Conservation (phyloP, 2,113 vertebrate species). For the Caranx melampygus region DNA sequence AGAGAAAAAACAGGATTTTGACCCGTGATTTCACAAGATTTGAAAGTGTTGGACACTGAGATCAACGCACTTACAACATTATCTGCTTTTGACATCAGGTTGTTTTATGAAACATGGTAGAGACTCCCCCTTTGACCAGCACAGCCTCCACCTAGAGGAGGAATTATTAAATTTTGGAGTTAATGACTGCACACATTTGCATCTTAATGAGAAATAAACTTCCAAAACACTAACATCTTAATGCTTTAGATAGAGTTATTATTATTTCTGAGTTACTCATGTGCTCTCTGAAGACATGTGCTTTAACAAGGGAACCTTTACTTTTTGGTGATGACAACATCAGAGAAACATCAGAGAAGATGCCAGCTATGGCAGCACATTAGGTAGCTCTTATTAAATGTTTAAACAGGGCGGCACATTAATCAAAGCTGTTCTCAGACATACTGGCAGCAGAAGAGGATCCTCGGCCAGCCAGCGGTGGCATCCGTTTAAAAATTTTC, state of each 20-base stretch:
- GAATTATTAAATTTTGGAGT: slow-evolving; percentile 21
- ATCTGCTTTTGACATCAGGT: slow-evolving; percentile 12
- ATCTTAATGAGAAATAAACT: slow-evolving; percentile 45
- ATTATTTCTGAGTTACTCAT: background rate
- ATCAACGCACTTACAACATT: background rate
- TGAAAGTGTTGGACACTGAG: background rate
- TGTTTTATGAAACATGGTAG: slow-evolving; percentile 25
- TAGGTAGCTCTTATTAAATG: background rate
- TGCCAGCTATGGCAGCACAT: background rate
- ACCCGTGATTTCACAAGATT: background rate
- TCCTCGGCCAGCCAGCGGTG: no score
- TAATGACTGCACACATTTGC: slow-evolving; percentile 39
- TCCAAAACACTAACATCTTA: background rate
- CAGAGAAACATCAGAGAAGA: background rate
- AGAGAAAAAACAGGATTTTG: slow-evolving; percentile 5
- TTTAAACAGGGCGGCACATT: background rate
- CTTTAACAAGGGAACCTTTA: slow-evolving; percentile 12
- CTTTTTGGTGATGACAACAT: background rate
- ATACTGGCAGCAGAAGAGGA: background rate
- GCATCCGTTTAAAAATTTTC: background rate
- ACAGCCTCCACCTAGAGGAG: slow-evolving; percentile 22
- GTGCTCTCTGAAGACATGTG: background rate
- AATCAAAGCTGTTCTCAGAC: background rate
- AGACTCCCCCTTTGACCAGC: background rate
- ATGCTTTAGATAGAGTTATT: slow-evolving; percentile 4